Evolutionary conservation across 1,140 invertebrate species (phyloP).

Genomic region (Cyphomyrmex costatus): DNA sequence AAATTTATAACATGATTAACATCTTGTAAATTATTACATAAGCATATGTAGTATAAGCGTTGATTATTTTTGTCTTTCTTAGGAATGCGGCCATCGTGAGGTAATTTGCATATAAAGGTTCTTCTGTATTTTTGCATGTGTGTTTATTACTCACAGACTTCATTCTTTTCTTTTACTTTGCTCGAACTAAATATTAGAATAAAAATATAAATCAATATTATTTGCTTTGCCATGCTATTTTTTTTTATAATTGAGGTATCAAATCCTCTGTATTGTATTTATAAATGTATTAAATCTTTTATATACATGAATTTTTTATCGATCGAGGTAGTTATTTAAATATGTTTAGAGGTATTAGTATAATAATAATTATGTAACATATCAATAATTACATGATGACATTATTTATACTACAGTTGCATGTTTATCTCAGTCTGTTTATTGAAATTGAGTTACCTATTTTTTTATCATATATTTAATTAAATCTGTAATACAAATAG

Average conservation of each 20-base stretch:
- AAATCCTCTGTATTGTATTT: background rate
- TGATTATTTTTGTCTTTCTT: constrained; percentile 84
- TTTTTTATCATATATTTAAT: background rate
- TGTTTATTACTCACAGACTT: constrained; percentile 76
- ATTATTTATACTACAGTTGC: constrained; percentile 15
- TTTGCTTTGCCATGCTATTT: constrained; percentile 5
- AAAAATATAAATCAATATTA: constrained; percentile 18
- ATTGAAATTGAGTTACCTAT: background rate
- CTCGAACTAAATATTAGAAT: background rate
- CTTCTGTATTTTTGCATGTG: constrained; percentile 81
- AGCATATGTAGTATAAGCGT: constrained; percentile 78
- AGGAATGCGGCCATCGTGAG: constrained; percentile 89
- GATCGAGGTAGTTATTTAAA: constrained; percentile 1
- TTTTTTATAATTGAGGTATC: background rate
- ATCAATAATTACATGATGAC: constrained; percentile 25
- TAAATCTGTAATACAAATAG: background rate
- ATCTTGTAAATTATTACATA: constrained; percentile 55
- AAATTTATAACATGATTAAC: constrained; percentile 13
- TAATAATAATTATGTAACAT: background rate
- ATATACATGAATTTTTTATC: background rate
- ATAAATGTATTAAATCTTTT: background rate
- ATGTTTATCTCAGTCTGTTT: constrained; percentile 28
- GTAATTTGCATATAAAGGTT: constrained; percentile 85
- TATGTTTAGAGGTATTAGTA: background rate
- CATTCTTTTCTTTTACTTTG: constrained; percentile 75